Evolutionary conservation across 2,888 invertebrate genomes (phyloP).

Genomic region (Steromphala cineraria): DNA sequence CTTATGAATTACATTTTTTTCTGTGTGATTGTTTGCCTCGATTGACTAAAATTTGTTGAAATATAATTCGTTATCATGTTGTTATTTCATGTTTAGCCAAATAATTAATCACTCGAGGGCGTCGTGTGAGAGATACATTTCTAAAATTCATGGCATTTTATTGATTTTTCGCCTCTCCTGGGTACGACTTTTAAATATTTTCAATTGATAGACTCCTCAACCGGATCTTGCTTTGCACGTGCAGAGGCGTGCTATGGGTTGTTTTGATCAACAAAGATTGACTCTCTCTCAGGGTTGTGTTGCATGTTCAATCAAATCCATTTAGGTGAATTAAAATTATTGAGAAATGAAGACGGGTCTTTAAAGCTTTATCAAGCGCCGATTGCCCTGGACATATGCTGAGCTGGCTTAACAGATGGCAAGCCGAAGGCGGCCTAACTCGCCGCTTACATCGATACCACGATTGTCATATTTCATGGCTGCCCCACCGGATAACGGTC

Average conservation of each 20-base stretch:
- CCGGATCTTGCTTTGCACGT: not conserved
- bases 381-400: slow-evolving; percentile 1
- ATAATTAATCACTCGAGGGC: not conserved
- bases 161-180: not conserved
- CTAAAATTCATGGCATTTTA: not conserved
- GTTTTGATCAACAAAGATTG: slow-evolving; percentile 4
- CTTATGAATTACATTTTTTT: not conserved
- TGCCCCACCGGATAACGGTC: too few species aligned
- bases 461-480: too few species aligned
- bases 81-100: not conserved
- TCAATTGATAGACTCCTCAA: not conserved
- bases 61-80: too few species aligned
- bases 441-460: too few species aligned
- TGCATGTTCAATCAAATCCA: slow-evolving; percentile 1
- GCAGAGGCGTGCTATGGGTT: not conserved
- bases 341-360: not conserved
- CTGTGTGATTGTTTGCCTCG: too few species aligned
- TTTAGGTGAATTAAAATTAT: slow-evolving; percentile 16
- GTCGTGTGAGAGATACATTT: not conserved
- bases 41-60: too few species aligned
- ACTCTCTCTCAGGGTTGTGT: not conserved
- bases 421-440: not conserved
- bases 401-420: not conserved
- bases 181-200: slow-evolving; percentile 1
- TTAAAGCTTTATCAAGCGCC: not conserved